Conservation (phyloP, 53 echinoderm and acorn worm genomes). For the Mesocentrotus franciscanus region DNA sequence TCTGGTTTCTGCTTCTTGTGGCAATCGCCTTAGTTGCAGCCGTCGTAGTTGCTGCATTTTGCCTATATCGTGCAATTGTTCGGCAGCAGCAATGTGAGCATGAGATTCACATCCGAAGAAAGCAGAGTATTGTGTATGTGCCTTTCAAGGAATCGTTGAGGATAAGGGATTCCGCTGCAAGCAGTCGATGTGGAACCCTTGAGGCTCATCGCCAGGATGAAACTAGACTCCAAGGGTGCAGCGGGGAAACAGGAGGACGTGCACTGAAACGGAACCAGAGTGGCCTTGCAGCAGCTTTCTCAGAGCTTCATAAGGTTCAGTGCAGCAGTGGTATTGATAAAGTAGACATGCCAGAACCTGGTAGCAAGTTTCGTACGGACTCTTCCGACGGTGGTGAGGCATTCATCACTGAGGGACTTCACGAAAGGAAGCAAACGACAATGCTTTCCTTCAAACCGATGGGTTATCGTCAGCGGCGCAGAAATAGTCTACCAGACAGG, state of each 20-base stretch:
- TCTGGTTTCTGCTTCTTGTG: neutral
- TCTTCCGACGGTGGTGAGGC: no score
- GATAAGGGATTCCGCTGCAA: neutral
- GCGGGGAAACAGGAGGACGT: neutral
- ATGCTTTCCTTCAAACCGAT: conserved; percentile 50
- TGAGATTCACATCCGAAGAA: neutral
- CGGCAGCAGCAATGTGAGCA: neutral
- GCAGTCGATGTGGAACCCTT: neutral
- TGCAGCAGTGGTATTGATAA: neutral
- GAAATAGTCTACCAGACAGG: conserved; percentile 21
- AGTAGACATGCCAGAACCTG: neutral
- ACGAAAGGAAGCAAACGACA: neutral
- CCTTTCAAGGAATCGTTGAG: neutral
- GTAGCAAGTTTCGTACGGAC: no score
- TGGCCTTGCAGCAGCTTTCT: conserved; percentile 6
- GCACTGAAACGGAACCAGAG: neutral
- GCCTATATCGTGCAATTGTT: neutral
- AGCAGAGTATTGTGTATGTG: conserved; percentile 31
- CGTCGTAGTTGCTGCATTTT: neutral
- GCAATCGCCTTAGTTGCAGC: neutral
- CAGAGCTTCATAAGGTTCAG: neutral
- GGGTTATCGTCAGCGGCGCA: conserved; percentile 1
- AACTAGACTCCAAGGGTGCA: neutral
- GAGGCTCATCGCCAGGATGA: neutral
- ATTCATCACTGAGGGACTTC: no score